Conservation (phyloP, 1,140 invertebrate genomes). For the Agrilus planipennis region DNA sequence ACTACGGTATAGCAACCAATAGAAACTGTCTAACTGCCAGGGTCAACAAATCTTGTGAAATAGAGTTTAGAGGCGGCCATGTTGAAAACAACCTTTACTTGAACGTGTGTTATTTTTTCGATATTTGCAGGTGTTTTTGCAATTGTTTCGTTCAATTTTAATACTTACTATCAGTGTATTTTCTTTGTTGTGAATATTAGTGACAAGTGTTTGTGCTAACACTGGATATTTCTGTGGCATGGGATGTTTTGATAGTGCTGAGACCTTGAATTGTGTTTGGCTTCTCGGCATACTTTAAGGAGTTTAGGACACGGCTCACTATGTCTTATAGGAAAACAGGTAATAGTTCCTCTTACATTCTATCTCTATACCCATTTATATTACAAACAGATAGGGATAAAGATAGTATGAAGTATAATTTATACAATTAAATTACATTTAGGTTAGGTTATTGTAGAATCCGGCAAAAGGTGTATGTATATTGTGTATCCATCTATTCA, state of each 20-base stretch:
- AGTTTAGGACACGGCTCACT: conserved; percentile 29
- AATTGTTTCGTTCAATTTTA: conserved; percentile 14
- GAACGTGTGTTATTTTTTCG: conserved; percentile 32
- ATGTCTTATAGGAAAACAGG: conserved; percentile 27
- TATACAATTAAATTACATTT: no score
- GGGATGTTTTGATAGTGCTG: conserved; percentile 28
- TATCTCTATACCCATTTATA: no score
- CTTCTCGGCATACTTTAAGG: conserved; percentile 18
- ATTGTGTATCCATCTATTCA: no score
- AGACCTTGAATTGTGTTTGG: conserved; percentile 32
- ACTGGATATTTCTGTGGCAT: conserved; percentile 13
- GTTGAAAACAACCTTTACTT: conserved; percentile 35
- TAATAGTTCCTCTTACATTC: no score
- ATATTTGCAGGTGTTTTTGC: conserved; percentile 7
- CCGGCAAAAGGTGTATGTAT: no score
- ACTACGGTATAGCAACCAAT: conserved; percentile 27
- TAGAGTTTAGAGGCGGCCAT: conserved; percentile 30
- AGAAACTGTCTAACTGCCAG: conserved; percentile 25
- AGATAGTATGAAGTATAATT: no score
- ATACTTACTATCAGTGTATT: conserved; percentile 11
- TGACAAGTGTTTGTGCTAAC: conserved; percentile 5
- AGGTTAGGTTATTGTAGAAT: no score
- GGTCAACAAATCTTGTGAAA: conserved; percentile 35
- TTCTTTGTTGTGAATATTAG: conserved; percentile 5
- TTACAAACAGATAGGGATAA: no score